Evolutionary conservation across 2,113 vertebrate genomes (phyloP).

Genomic region (Lichenostomus cassidix): DNA sequence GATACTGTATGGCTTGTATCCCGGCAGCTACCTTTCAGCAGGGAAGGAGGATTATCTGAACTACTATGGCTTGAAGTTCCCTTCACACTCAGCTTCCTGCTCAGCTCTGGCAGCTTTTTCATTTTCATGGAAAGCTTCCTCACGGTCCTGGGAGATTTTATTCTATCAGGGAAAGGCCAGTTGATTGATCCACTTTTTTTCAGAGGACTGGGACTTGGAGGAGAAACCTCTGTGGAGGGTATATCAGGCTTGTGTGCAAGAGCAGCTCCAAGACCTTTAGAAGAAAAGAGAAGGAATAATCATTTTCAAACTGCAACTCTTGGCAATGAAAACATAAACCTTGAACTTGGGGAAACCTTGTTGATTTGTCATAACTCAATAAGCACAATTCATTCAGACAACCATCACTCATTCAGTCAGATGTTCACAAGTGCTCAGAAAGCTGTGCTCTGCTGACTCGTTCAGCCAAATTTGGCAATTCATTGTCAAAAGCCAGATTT

Average conservation of each 20-base stretch:
- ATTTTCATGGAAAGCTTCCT: conserved; percentile 98
- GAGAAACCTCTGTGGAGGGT: conserved; percentile 77
- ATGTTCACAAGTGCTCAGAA: background rate
- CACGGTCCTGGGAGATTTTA: conserved; percentile 95
- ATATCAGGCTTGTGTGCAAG: conserved; percentile 64
- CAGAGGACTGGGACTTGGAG: conserved; percentile 87
- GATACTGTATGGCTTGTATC: conserved; percentile 67
- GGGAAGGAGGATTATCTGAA: conserved; percentile 63
- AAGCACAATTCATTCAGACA: background rate
- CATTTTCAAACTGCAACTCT: background rate
- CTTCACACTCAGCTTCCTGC: conserved; percentile 90
- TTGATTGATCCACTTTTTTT: conserved; percentile 92
- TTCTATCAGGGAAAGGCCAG: conserved; percentile 97
- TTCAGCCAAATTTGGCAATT: background rate
- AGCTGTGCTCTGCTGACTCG: background rate
- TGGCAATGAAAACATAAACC: background rate
- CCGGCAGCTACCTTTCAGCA: conserved; percentile 69
- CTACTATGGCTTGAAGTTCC: conserved; percentile 77
- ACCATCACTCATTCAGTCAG: background rate
- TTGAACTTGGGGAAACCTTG: background rate
- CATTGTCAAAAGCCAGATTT: conserved; percentile 5
- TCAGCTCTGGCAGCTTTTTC: conserved; percentile 96
- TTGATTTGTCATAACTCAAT: background rate
- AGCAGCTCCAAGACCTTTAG: conserved; percentile 64
- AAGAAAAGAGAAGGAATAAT: conserved; percentile 7